Evolutionary conservation across 2,888 invertebrate species (phyloP), one percentile per base, ranked within the genome.

Genomic region (Crossocerus cetratus): DNA sequence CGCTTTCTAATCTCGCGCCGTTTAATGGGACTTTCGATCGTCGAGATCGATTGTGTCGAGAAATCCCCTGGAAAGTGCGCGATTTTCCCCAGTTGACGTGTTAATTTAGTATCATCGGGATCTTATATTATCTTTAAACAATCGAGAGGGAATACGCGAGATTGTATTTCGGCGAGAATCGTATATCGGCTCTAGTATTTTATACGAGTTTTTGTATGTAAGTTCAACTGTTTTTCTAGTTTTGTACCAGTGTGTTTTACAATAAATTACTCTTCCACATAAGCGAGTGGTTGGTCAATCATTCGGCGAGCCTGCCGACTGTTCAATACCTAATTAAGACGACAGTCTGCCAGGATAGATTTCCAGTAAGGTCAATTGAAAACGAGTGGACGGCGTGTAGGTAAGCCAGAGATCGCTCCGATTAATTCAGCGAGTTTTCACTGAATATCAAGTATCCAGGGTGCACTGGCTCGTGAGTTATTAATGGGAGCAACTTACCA

Each of bases 221-320:
- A 65, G 21, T 63, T 67, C 69, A 55, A 18, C 32, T 65, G 55
- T 62, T 70, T 68, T 70, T 66, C 61, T 67, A 66, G 58, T 53
- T 72, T 74, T 72, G 65, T 71, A 76, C 23, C 22, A 16, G 8
- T 22, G 65, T 11, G 53, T 77, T 74, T 71, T 66, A 16, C 14
- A 77, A 77, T 78, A 78, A 77, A 78, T 72, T n/a, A 68, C 59
- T 60, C 77, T 5, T 42, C 21, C 32, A 32, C 32, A 3, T 65
- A 57, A 32, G 32, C 32, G 8, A 32, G 32, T 32, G 4, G 8
- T 32, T 32, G 3, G 8, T 32, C 8, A 5, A 32, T 32, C n/a
- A n/a, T n/a, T n/a, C n/a, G n/a, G n/a, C n/a, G n/a, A n/a, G n/a
- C n/a, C n/a, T n/a, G n/a, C n/a, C n/a, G n/a, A n/a, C n/a, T 32